Evolutionary conservation across 2,888 invertebrate genomes (phyloP).

Genomic region (Noctua janthe): DNA sequence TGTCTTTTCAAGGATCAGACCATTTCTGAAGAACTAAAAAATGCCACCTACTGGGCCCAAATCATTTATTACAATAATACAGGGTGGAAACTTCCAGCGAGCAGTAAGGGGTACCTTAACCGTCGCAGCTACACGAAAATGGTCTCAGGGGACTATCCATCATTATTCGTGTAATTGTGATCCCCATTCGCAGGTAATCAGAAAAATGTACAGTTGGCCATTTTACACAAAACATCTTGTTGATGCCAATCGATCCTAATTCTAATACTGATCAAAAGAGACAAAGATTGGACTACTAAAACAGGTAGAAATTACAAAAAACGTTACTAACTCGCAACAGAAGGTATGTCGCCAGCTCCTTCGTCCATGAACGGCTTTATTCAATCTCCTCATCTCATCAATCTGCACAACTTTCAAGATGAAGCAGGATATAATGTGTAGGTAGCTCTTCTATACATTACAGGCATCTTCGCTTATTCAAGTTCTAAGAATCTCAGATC

Average conservation of each 20-base stretch:
- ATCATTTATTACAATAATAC: neutral
- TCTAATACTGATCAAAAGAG: too few species aligned
- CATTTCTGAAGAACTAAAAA: neutral
- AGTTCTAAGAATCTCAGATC: slow-evolving; percentile 24
- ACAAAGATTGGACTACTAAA: too few species aligned
- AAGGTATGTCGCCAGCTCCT: neutral
- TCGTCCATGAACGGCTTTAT: neutral
- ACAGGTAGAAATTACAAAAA: too few species aligned
- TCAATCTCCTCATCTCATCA: neutral
- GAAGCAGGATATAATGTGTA: slow-evolving; percentile 5
- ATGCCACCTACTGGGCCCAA: neutral
- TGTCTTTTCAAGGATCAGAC: neutral
- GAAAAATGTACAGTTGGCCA: too few species aligned
- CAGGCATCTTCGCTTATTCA: slow-evolving; percentile 20
- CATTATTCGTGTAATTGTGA: too few species aligned
- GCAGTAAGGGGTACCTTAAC: too few species aligned
- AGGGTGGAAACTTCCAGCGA: too few species aligned
- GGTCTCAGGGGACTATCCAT: too few species aligned
- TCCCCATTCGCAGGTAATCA: too few species aligned
- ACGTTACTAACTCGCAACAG: neutral
- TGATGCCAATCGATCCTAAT: too few species aligned
- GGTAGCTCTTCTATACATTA: slow-evolving; percentile 27
- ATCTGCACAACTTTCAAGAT: slow-evolving; percentile 8
- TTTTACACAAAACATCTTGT: too few species aligned
- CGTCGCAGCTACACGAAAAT: too few species aligned